These are phyloP conservation scores for Sigmodon hispidus DNA, from an alignment of 2,113 vertebrate species.

Conservation along the genomic window DNA sequence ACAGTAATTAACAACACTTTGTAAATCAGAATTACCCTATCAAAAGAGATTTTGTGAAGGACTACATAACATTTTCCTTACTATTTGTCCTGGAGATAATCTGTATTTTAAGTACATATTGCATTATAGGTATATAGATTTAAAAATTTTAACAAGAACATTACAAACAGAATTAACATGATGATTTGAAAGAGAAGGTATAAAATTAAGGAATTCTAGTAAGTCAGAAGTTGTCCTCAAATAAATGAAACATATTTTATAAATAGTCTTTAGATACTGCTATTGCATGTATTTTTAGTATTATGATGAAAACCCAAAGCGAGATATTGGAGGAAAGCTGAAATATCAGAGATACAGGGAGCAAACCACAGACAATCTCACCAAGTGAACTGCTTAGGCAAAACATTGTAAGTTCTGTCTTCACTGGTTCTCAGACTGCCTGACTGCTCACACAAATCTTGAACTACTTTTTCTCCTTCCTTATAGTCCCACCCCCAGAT, in stretches of 20 bases:
- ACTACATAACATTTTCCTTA: neutral
- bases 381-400: too few relatives aligned
- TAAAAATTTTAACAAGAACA: slow-evolving; percentile 25
- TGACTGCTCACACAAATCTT: too few relatives aligned
- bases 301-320: too few relatives aligned
- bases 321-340: too few relatives aligned
- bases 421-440: too few relatives aligned
- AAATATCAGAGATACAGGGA: too few relatives aligned
- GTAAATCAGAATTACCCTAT: neutral
- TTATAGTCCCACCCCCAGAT: too few relatives aligned
- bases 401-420: too few relatives aligned
- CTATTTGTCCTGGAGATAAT: neutral
- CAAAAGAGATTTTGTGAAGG: neutral
- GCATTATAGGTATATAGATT: neutral
- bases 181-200: neutral
- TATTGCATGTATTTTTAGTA: too few relatives aligned
- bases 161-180: neutral
- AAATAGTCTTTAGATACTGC: neutral
- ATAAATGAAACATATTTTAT: slow-evolving; percentile 2
- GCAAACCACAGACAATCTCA: too few relatives aligned
- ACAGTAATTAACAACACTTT: slow-evolving; percentile 33
- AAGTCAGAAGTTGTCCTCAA: slow-evolving; percentile 11
- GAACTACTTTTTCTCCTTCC: too few relatives aligned
- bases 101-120: neutral
- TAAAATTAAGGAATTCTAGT: neutral